Evolutionary conservation across 2,113 vertebrate genomes (phyloP).

Genomic region (Campylomormyrus tamandua): DNA sequence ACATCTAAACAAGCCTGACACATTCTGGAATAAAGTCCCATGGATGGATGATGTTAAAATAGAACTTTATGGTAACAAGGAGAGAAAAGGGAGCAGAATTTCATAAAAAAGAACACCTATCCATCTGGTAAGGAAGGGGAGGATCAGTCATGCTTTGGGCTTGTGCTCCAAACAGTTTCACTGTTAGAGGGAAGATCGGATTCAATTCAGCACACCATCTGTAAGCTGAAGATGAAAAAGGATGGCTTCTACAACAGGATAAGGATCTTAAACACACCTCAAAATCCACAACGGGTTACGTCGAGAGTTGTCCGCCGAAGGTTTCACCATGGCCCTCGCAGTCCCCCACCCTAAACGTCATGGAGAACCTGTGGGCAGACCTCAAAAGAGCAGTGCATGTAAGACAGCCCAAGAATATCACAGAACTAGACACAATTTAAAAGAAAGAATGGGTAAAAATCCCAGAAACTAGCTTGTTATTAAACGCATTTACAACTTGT

Average conservation of each 20-base stretch:
- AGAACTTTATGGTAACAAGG: not conserved
- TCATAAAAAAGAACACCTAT: not conserved
- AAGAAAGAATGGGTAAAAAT: not conserved
- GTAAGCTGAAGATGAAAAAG: not conserved
- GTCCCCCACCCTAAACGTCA: not conserved
- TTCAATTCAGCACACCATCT: not conserved
- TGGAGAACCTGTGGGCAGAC: not conserved
- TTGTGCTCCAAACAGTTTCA: not conserved
- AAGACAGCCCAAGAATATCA: not conserved
- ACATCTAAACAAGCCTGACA: not conserved
- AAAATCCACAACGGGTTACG: not conserved
- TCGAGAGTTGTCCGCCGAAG: not conserved
- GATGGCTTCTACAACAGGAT: not conserved
- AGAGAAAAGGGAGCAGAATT: not conserved
- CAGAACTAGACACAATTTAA: not conserved
- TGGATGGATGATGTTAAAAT: not conserved
- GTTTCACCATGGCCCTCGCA: not conserved
- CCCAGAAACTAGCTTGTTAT: not conserved
- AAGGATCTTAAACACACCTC: not conserved
- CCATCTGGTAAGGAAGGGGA: not conserved
- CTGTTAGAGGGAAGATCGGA: not conserved
- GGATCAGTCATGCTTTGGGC: not conserved
- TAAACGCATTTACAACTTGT: not conserved
- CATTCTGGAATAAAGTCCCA: not conserved
- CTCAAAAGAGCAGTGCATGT: not conserved